phyloP scores from a whole-genome alignment of 2,113 vertebrate genomes.

The Notarius lentiginosus region DNA sequence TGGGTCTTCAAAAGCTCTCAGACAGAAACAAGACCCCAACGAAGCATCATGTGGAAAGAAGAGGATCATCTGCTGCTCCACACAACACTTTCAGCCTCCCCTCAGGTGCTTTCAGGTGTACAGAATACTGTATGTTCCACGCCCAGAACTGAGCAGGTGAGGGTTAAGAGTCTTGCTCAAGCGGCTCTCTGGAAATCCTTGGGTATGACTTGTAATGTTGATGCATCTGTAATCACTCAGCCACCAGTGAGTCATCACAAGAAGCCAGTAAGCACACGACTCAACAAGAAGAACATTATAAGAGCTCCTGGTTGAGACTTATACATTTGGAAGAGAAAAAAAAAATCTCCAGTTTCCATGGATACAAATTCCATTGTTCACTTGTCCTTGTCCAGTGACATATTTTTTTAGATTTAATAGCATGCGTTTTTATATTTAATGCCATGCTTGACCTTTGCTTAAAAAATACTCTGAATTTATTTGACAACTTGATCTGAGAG shows the following conservation, averaged over 20 bases:
- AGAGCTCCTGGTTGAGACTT: not conserved
- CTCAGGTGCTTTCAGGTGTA: not conserved
- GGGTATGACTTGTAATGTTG: no score
- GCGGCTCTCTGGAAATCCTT: not conserved
- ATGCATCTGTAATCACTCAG: not conserved
- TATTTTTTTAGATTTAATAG: not conserved
- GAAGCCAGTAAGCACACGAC: not conserved
- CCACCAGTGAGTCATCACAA: not conserved
- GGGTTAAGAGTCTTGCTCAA: not conserved
- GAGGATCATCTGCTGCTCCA: not conserved
- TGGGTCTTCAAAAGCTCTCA: not conserved
- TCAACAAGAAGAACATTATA: not conserved
- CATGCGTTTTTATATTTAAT: not conserved
- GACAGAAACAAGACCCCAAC: not conserved
- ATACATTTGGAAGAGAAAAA: not conserved
- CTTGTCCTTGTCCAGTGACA: not conserved
- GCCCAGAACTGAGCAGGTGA: not conserved
- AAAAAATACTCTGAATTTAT: not conserved
- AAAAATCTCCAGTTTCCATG: slow-evolving; percentile 7
- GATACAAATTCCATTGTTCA: not conserved
- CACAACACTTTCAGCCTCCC: not conserved
- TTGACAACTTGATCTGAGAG: not conserved
- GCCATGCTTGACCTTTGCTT: not conserved
- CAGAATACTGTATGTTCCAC: not conserved
- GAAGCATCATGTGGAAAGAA: not conserved